Conservation (phyloP, 2,113 vertebrate species). For the Platichthys stellatus region DNA sequence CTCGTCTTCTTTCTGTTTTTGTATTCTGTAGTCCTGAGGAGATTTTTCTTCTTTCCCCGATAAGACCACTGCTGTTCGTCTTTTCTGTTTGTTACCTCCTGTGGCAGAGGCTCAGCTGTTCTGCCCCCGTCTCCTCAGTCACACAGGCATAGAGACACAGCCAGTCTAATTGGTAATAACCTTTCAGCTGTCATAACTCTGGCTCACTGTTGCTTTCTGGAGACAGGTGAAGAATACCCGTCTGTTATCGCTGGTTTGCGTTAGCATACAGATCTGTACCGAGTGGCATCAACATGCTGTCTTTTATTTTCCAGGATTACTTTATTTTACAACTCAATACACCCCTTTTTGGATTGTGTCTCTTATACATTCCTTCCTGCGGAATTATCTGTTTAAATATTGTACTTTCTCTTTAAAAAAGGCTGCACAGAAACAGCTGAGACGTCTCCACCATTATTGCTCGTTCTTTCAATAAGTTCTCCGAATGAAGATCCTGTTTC, state of each 20-base stretch:
- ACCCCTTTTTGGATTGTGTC: not conserved
- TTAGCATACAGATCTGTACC: not conserved
- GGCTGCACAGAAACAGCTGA: not conserved
- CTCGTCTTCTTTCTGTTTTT: not conserved
- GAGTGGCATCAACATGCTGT: not conserved
- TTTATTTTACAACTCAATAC: not conserved
- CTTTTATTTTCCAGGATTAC: not conserved
- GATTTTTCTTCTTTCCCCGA: slow-evolving; percentile 6
- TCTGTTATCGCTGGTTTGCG: slow-evolving; percentile 1
- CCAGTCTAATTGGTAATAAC: slow-evolving; percentile 48
- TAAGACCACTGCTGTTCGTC: slow-evolving; percentile 37
- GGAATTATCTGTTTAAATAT: not conserved
- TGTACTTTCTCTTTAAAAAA: not conserved
- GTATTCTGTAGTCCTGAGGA: slow-evolving; percentile 25
- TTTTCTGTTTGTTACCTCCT: slow-evolving; percentile 32
- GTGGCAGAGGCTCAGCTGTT: slow-evolving; percentile 50
- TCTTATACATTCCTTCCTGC: not conserved
- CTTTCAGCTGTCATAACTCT: slow-evolving; percentile 44
- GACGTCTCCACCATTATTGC: slow-evolving; percentile 6
- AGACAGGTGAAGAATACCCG: slow-evolving; percentile 11
- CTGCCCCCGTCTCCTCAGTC: not conserved
- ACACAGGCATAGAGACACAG: slow-evolving; percentile 26
- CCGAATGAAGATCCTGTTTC: slow-evolving; percentile 2
- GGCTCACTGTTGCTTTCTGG: slow-evolving; percentile 9
- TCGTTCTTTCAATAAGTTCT: slow-evolving; percentile 1